Base-by-base conservation (phyloP, 1,140 invertebrate genomes). In the Trachymyrmex septentrionalis region DNA sequence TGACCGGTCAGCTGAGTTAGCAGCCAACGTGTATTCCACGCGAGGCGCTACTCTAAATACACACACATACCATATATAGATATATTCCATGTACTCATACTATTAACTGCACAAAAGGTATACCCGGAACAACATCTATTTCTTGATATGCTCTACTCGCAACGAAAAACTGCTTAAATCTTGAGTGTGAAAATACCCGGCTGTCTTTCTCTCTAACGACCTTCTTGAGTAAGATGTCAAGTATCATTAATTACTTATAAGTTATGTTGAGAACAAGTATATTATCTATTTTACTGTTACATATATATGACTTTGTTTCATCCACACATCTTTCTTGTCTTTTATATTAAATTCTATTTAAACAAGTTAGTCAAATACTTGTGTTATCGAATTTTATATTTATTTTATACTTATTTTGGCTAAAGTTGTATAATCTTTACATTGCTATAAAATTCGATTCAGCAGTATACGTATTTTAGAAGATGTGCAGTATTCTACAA, bases 1-100 rank as follows among this genome's bases (percentile, higher is more conserved):
- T 95, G 95, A 95, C 94, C 93, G 93, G 93, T 94, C 93, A 94
- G 93, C 91, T 92, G 93, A 92, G 92, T 93, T 93, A 90, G 91
- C 91, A 92, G 86, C 89, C 89, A 85, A 87, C 88, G 90, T 93
- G 93, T 93, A 93, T 93, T 91, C 93, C 92, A 92, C 90, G 90
- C 92, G 90, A 93, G 80, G 86, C 87, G 91, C 81, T 92, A 88
- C 89, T 87, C 85, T 75, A 75, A 80, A 73, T 84, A 84, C 87
- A 75, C 86, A 73, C 86, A 80, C 57, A 84, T 88, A 87, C 71
- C 71, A 16, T 59, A 82, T 78, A 53, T 87, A 63, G 30, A 34
- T 48, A 72, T 63, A 63, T 61, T 50, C 69, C 9, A 48, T 38
- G 85, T 44, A 30, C 53, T 48, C 48, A 48, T 27, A 34, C 12